Conservation (phyloP, 2,797 vertebrate species). For the Coregonus ussuriensis region DNA sequence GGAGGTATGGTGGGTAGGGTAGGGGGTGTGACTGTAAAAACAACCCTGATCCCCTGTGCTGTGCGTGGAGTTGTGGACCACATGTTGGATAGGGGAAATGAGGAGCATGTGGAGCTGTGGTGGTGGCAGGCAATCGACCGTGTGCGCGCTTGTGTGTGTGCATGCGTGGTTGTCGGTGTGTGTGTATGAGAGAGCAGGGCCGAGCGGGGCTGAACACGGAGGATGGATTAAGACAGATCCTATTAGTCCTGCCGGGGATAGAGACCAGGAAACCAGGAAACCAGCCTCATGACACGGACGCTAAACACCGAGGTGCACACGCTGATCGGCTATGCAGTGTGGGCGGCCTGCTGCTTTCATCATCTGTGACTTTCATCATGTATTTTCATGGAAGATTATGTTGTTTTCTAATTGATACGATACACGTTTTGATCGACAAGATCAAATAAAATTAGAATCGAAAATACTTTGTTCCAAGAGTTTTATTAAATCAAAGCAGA, state of each 20-base stretch:
- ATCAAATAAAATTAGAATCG: no score
- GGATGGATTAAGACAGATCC: slow-evolving; percentile 63
- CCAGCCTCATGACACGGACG: slow-evolving; percentile 34
- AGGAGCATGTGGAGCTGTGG: not conserved
- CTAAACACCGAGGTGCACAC: no score
- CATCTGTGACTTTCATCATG: no score
- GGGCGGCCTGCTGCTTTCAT: no score
- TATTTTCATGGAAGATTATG: no score
- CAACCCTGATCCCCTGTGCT: not conserved
- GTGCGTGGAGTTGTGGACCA: not conserved
- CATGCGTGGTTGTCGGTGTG: not conserved
- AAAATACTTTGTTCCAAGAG: no score
- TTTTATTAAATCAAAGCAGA: no score
- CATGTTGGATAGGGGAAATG: not conserved
- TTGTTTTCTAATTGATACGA: no score
- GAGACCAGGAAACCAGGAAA: slow-evolving; percentile 68
- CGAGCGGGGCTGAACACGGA: slow-evolving; percentile 44
- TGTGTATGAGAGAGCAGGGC: not conserved
- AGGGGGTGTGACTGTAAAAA: not conserved
- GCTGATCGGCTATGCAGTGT: no score
- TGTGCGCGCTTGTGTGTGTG: not conserved
- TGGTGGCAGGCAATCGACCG: not conserved
- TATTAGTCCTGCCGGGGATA: slow-evolving; percentile 63
- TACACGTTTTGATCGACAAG: no score
- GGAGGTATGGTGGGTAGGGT: not conserved